These are phyloP conservation scores for Achroia grisella DNA, from an alignment of 1,140 invertebrate genomes.

Conservation along the genomic window DNA sequence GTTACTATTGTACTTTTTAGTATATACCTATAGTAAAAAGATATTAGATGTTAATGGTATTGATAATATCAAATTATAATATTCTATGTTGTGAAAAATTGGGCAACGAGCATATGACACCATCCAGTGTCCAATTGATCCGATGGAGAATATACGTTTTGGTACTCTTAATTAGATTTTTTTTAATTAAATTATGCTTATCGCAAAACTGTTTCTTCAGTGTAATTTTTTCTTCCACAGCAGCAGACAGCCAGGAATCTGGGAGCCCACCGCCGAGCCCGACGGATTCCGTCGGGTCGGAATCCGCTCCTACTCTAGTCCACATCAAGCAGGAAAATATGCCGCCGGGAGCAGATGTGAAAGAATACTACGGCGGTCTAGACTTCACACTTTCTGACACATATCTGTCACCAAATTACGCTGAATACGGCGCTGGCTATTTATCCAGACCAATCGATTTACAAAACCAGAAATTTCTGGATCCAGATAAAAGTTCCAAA, in stretches of 20 bases:
- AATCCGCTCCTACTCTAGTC: constrained; percentile 60
- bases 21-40: no score
- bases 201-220: background rate
- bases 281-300: constrained; percentile 52
- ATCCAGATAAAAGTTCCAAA: constrained; percentile 38
- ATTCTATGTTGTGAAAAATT: no score
- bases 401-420: constrained; percentile 44
- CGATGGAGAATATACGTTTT: no score
- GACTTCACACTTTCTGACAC: constrained; percentile 54
- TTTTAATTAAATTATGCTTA: no score
- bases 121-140: no score
- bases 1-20: no score
- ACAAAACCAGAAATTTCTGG: constrained; percentile 40
- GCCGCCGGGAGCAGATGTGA: constrained; percentile 57
- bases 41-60: no score
- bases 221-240: constrained; percentile 24
- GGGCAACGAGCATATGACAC: no score
- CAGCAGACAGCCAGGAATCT: constrained; percentile 65
- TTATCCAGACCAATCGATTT: constrained; percentile 40
- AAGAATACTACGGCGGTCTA: constrained; percentile 51
- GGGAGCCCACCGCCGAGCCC: constrained; percentile 59
- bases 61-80: no score
- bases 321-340: constrained; percentile 66
- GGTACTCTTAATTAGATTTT: no score
- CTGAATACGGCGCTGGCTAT: constrained; percentile 39